phyloP scores from a whole-genome alignment of 2,113 vertebrate species.

The Brienomyrus longianalis region DNA sequence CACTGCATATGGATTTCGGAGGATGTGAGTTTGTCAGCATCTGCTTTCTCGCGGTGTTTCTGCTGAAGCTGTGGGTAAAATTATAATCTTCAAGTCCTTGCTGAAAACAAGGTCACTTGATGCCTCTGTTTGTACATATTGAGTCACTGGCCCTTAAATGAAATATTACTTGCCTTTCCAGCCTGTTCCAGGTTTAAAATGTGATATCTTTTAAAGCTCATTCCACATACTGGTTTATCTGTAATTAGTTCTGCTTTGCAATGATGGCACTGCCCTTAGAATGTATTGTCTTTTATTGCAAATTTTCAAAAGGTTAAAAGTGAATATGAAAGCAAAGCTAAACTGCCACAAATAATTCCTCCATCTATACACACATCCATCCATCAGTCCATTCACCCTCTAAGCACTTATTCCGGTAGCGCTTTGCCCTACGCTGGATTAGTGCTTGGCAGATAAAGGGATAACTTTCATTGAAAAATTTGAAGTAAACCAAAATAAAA shows the following conservation, averaged over 20 bases:
- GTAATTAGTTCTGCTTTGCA: neutral
- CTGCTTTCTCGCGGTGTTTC: neutral
- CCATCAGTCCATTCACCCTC: neutral
- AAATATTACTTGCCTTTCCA: neutral
- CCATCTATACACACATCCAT: neutral
- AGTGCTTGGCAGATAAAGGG: neutral
- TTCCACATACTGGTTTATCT: neutral
- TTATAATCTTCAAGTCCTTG: neutral
- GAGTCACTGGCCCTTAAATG: neutral
- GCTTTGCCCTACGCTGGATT: neutral
- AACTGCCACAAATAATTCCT: neutral
- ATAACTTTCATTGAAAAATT: neutral
- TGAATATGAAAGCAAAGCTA: neutral
- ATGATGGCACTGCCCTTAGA: neutral
- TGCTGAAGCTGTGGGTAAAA: neutral
- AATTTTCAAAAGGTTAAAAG: neutral
- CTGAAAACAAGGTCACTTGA: conserved; percentile 7
- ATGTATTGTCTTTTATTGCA: neutral
- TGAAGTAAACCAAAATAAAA: neutral
- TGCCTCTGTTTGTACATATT: neutral
- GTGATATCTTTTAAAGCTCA: neutral
- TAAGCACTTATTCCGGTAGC: neutral
- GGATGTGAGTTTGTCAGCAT: neutral
- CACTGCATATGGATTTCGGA: neutral
- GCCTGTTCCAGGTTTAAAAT: neutral